Percentiles rank a stretch among this genome's conserved stretches.
These are phyloP conservation scores for Channallabes apus DNA, from an alignment of 2,797 vertebrate genomes.

Conservation along the genomic window DNA sequence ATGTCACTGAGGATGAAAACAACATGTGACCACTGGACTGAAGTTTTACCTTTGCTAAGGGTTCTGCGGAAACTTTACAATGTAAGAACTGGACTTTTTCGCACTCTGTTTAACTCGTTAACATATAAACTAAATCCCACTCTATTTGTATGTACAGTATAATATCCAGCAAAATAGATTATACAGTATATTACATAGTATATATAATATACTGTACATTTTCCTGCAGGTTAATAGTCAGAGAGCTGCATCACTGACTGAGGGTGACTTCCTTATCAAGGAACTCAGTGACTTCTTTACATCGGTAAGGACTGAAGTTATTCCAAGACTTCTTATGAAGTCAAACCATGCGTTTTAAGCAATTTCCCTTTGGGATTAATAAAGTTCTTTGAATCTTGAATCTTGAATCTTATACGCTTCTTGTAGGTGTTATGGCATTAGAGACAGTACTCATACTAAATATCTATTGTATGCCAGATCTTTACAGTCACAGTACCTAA, in stretches of 20 bases:
- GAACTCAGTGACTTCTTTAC: accelerated
- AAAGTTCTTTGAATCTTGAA: no score
- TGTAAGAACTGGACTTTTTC: constrained; percentile 51
- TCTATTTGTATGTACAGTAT: background rate
- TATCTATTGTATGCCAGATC: no score
- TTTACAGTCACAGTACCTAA: no score
- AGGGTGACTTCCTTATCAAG: constrained; percentile 58
- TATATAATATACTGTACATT: background rate
- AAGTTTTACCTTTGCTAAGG: constrained; percentile 3
- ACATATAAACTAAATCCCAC: no score
- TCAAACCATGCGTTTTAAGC: no score
- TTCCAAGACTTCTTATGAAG: background rate
- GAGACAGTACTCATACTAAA: no score
- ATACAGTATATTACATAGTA: background rate
- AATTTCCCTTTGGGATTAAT: no score
- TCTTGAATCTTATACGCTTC: no score
- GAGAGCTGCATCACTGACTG: constrained; percentile 51
- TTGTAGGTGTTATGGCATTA: background rate
- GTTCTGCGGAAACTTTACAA: constrained; percentile 64
- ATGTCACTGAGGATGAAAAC: background rate
- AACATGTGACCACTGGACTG: background rate
- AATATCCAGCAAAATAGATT: no score
- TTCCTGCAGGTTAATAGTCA: constrained; percentile 65
- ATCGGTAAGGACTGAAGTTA: background rate
- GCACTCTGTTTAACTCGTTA: background rate